phyloP scores from a whole-genome alignment of 1,140 invertebrate species.

The Tyrophagus putrescentiae region DNA sequence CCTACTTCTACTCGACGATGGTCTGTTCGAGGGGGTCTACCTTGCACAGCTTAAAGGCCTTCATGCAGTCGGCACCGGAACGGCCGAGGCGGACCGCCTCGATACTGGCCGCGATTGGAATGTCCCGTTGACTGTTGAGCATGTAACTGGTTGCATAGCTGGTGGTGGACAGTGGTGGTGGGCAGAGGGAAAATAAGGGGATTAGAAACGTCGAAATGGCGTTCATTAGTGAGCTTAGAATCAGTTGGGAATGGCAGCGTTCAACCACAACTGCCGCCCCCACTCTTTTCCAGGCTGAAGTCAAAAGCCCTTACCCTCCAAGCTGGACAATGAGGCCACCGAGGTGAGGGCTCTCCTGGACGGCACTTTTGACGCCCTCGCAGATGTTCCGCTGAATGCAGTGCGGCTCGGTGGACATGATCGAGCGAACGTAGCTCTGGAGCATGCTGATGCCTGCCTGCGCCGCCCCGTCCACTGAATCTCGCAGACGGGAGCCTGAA shows the following conservation, averaged over 20 bases:
- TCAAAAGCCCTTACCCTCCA: constrained; percentile 59
- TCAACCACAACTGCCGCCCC: background rate
- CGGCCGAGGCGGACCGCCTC: constrained; percentile 65
- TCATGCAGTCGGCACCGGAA: constrained; percentile 56
- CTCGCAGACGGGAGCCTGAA: constrained; percentile 20
- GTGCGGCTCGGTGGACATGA: constrained; percentile 57
- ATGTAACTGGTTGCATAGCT: constrained; percentile 72
- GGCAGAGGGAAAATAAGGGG: background rate
- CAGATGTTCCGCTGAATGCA: constrained; percentile 68
- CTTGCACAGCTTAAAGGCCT: background rate
- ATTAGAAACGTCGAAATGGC: too few relatives aligned
- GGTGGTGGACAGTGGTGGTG: constrained; percentile 26
- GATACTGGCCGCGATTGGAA: constrained; percentile 53
- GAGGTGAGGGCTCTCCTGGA: constrained; percentile 56
- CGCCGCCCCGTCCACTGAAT: constrained; percentile 28
- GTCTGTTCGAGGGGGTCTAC: too few relatives aligned
- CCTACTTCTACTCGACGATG: too few relatives aligned
- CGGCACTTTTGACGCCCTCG: constrained; percentile 70
- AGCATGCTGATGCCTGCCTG: constrained; percentile 28
- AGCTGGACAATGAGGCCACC: constrained; percentile 76
- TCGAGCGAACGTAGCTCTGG: constrained; percentile 62
- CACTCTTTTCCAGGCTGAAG: background rate
- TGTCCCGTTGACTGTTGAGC: constrained; percentile 50
- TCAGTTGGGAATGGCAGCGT: background rate
- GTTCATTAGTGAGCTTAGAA: too few relatives aligned